Evolutionary conservation across 2,888 invertebrate genomes (phyloP), one percentile per base, ranked within the genome.

Genomic region (Cephus pulcher): DNA sequence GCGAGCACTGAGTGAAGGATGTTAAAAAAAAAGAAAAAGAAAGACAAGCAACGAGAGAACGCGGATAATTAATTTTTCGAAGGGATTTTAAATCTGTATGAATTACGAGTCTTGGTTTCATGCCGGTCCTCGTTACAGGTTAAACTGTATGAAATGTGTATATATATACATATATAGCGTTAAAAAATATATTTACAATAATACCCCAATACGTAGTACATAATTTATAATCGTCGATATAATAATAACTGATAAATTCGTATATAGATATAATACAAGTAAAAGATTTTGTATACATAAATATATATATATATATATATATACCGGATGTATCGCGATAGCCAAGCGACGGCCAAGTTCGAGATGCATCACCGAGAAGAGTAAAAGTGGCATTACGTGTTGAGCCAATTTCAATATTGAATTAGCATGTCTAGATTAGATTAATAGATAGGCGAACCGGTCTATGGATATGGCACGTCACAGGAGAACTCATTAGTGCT

Each of bases 61-160:
- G 85, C 82, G 83, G 85, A 81, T 84, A 85, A 86, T 85, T 85
- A 86, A 86, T 84, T 85, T 85, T 82, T 82, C 80, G 74, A 76
- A 79, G 68, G 70, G 40, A 15, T 40, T 40, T 40, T 40, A 40
- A 40, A 15, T 40, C 40, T 40, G 6, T 40, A 40, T 40, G 40
- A 40, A 40, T 40, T 40, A 40, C 15, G 40, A 40, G 40, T 40
- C 15, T 40, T 40, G 40, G 15, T 2, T 40, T 15, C 15, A 15
- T 40, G 4, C 15, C 6, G 15, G 1, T 40, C 40, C 40, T 40
- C 40, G 40, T 40, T 15, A 40, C 40, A 15, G 40, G 40, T 15
- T 40, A 40, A 15, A 15, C 15, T 15, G 15, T 40, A 15, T 40
- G 15, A 15, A 15, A 40, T 15, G 4, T 15, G 4, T 40, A 15